Percentiles rank a stretch among this genome's conserved stretches.
These are phyloP conservation scores for Linnaemya vulpina DNA, from an alignment of 2,888 invertebrate genomes.

Conservation along the genomic window DNA sequence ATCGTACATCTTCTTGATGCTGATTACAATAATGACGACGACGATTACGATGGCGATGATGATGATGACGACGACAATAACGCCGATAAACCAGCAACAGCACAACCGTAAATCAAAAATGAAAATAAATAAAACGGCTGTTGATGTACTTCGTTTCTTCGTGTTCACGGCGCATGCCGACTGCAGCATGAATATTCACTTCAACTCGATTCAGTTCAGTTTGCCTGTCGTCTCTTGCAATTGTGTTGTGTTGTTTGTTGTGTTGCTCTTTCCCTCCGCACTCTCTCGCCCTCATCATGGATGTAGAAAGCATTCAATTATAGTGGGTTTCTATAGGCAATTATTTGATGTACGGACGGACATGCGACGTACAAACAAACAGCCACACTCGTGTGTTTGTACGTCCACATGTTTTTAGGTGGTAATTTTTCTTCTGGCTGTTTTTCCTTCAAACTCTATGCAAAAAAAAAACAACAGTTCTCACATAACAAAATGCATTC, in stretches of 20 bases:
- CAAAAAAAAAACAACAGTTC: background rate
- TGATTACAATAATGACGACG: background rate
- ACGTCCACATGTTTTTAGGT: slow-evolving; percentile 32
- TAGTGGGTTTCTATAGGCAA: slow-evolving; percentile 62
- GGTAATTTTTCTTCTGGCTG: slow-evolving; percentile 59
- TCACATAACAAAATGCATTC: background rate
- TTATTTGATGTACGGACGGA: slow-evolving; percentile 43
- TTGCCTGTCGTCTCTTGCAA: slow-evolving; percentile 45
- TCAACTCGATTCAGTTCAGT: slow-evolving; percentile 38
- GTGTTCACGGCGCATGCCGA: slow-evolving; percentile 68
- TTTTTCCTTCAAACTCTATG: slow-evolving; percentile 22
- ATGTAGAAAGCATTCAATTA: background rate
- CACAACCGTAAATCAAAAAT: slow-evolving; percentile 18
- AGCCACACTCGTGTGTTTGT: background rate
- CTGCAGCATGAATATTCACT: slow-evolving; percentile 48
- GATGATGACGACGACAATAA: slow-evolving; percentile 44
- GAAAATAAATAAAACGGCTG: slow-evolving; percentile 59
- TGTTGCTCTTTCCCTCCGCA: slow-evolving; percentile 9
- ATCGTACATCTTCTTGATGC: slow-evolving; percentile 21
- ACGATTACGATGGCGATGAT: slow-evolving; percentile 39
- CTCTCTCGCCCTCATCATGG: background rate
- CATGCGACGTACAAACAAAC: background rate
- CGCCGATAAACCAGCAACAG: slow-evolving; percentile 33
- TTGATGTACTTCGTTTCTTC: slow-evolving; percentile 61
- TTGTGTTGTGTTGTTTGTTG: slow-evolving; percentile 39